Evolutionary conservation across 1,140 invertebrate genomes (phyloP), one percentile per base, ranked within the genome.

Genomic region (Nylanderia fulva): DNA sequence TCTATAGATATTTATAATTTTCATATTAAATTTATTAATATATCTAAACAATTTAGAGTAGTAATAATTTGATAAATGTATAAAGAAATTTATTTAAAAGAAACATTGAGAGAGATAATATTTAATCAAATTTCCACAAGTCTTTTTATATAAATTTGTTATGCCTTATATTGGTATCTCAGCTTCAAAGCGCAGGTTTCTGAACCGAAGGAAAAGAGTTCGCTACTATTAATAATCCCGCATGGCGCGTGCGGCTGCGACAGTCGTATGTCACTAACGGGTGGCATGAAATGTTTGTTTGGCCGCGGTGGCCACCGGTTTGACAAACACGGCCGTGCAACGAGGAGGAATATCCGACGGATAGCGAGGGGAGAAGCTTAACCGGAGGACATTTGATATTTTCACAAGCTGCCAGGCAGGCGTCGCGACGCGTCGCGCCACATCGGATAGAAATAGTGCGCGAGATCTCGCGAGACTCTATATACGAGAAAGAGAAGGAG

Each of bases 271-370:
- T 91, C 90, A 88, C 83, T 89, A 90, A 87, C 89, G 89, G 76
- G 85, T 92, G 88, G 88, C 88, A 82, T 45, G 64, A 77, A 86
- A 91, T 86, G 91, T 93, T 93, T 93, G 92, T 93, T 93, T 93
- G 89, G 61, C 82, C 87, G 42, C 77, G 86, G 82, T 84, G 82
- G 89, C 88, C 88, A 90, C 86, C 84, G 66, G 86, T 91, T 93
- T 93, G 92, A 93, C 92, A 92, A 93, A 93, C 91, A 92, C 36
- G 77, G n/a, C 36, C 66, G 69, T 83, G 79, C 52, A 36, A 54
- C 58, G 24, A 52, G 33, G n/a, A 79, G 39, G 39, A 79, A 71
- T 80, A 80, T 80, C 36, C 52, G 36, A 58, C 64, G 64, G 36
- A 82, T 58, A 39, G 36, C 58, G 45, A 84, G 66, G 84, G 39